A percentile compares a stretch with the other conserved stretches of the same genome.
These are phyloP conservation scores for Ptychoptera contaminata DNA, from an alignment of 2,888 invertebrate species.

Conservation along the genomic window DNA sequence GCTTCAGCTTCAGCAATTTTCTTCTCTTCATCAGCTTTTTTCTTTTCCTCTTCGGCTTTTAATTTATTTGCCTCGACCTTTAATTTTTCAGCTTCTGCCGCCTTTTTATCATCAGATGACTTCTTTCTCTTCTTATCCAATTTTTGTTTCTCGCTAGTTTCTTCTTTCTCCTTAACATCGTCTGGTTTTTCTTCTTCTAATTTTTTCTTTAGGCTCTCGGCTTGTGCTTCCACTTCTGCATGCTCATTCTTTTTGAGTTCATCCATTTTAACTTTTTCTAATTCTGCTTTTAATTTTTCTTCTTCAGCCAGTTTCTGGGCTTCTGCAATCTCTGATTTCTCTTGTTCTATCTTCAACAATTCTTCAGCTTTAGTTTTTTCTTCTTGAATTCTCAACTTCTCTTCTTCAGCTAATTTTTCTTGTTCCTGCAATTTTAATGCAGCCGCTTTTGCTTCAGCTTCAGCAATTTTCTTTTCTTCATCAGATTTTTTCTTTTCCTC, in stretches of 20 bases:
- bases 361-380: not conserved
- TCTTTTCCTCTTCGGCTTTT: no score
- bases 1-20: not conserved
- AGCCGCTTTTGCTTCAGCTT: not conserved
- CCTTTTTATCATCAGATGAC: not conserved
- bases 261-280: no score
- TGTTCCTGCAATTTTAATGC: no score
- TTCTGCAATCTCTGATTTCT: conserved; percentile 6
- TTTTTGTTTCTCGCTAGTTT: not conserved
- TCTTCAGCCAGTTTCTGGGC: conserved; percentile 11
- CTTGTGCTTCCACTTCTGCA: conserved; percentile 10
- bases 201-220: no score
- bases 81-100: no score
- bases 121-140: no score
- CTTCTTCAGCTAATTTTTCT: not conserved
- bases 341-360: no score
- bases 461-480: not conserved
- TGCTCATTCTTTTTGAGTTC: conserved; percentile 16
- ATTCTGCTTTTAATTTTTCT: no score
- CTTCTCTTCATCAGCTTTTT: not conserved
- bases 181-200: no score
- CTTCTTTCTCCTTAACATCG: not conserved
- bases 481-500: no score
- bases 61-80: no score
- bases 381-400: not conserved